phyloP scores from a whole-genome alignment of 92 coral and sea anemone genomes.

The Phymanthus crucifer region DNA sequence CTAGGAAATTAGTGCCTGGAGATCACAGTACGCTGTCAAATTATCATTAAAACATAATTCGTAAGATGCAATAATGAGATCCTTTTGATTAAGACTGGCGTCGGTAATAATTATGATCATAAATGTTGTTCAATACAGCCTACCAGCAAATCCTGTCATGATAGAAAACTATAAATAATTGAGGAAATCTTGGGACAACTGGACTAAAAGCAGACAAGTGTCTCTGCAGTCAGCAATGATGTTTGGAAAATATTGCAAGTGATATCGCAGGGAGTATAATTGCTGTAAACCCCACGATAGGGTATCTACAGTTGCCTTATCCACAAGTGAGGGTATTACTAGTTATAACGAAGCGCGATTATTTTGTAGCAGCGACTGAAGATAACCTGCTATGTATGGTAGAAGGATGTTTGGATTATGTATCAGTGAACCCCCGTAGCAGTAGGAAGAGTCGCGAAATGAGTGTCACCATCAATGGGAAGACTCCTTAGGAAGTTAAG shows the following conservation, averaged over 20 bases:
- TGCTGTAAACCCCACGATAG: no score
- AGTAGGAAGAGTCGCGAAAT: neutral
- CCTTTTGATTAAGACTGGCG: neutral
- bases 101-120: no score
- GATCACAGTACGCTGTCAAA: neutral
- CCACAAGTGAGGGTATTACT: neutral
- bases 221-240: neutral
- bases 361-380: neutral
- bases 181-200: neutral
- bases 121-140: neutral
- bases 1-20: neutral
- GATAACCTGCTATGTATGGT: neutral
- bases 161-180: neutral
- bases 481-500: slow-evolving; percentile 7
- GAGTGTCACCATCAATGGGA: neutral
- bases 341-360: neutral
- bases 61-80: neutral
- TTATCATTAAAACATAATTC: neutral
- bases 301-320: neutral
- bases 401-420: neutral
- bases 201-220: neutral
- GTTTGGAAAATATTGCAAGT: neutral
- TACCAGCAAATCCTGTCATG: neutral
- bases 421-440: neutral
- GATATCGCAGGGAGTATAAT: no score